Evolutionary conservation across 2,113 vertebrate species (phyloP), one percentile per base, ranked within the genome.

Genomic region (Phylloscopus trochilus): DNA sequence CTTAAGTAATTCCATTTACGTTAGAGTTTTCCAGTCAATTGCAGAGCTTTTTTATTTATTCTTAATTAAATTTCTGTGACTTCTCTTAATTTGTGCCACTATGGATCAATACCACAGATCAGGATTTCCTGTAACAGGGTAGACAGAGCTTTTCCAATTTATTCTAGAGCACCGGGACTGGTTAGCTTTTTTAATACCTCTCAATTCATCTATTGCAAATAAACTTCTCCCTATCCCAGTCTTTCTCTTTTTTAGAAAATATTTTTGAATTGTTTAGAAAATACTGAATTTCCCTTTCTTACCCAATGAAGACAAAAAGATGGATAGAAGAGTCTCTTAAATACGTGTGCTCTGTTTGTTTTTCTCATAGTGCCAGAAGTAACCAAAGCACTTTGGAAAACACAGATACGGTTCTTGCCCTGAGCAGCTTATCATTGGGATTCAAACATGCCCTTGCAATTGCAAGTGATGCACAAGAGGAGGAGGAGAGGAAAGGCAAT

Each of bases 361-460:
- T 87, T 77, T 56, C 69, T 76, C 47, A 20, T 35, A 64, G 47
- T 92, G 64, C 69, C 88, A 84, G 83, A 92, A 94, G 85, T 95
- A 90, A 95, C 73, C 73, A 64, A 83, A 92, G 82, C 64, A 37
- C 92, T 90, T 96, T 83, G 49, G 64, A 92, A 90, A 90, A 81
- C 22, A 56, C 76, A 83, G 90, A 86, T 94, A 70, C 0, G 4
- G 64, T 81, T 88, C 72, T 95, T 86, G 79, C 94, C 90, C 66
- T 86, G 80, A 94, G 90, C 93, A 94, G 60, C 92, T 95, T 94
- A 92, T 93, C 75, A 46, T 41, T 74, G 87, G 62, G 83, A 79
- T 89, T 93, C 22, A 16, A 87, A 89, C 7, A 4, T 93, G 90
- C 68, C 66, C 83, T 92, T 92, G 87, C 75, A 92, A 64, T 83